Evolutionary conservation across 2,113 vertebrate genomes (phyloP).

Genomic region (Odobenus rosmarus): DNA sequence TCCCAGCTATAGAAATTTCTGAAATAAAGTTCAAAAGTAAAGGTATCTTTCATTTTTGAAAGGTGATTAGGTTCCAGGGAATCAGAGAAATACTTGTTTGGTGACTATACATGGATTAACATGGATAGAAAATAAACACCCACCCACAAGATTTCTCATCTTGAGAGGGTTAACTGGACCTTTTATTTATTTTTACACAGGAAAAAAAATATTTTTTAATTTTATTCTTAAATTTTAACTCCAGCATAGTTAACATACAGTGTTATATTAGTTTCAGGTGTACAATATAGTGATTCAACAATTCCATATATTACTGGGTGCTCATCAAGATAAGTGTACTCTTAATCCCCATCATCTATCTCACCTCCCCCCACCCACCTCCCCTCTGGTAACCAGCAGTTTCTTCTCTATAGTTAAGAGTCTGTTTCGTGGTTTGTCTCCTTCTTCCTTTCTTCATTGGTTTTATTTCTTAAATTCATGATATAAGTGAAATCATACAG

Average conservation of each 20-base stretch:
- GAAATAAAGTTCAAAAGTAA: not conserved
- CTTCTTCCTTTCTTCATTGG: not conserved
- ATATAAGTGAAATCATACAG: not conserved
- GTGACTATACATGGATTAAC: not conserved
- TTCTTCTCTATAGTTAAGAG: too few species aligned
- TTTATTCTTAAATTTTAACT: not conserved
- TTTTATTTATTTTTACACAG: not conserved
- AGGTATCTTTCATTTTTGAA: not conserved
- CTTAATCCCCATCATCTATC: not conserved
- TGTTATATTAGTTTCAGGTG: not conserved
- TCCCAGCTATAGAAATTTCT: not conserved
- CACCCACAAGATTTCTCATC: not conserved
- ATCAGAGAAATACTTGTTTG: conserved; percentile 15
- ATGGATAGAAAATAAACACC: not conserved
- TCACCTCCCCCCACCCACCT: too few species aligned
- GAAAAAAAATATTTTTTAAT: not conserved
- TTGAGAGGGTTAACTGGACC: not conserved
- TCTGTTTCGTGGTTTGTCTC: not conserved
- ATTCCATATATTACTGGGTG: not conserved
- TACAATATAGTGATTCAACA: not conserved
- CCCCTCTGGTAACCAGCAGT: not conserved
- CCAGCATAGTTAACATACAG: not conserved
- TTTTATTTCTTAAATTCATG: not conserved
- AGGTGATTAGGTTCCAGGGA: not conserved
- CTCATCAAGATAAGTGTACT: not conserved